A percentile compares a stretch with the other conserved stretches of the same genome.
Evolutionary conservation across 2,888 invertebrate species (phyloP).

Genomic region (Allacma fusca): DNA sequence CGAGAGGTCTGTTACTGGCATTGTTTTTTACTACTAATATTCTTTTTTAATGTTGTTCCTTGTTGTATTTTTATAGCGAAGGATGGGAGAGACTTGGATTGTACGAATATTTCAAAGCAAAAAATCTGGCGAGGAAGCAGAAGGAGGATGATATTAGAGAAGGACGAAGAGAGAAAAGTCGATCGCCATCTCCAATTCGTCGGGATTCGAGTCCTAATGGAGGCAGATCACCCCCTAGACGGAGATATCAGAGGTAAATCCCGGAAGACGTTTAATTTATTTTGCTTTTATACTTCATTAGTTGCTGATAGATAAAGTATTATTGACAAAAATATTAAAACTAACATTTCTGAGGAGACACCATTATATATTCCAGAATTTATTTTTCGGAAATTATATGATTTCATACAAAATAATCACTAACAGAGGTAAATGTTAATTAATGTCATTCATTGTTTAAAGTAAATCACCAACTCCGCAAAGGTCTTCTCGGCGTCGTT

Average conservation of each 20-base stretch:
- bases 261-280: too few species aligned
- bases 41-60: neutral
- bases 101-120: constrained; percentile 97
- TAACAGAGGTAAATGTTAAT: neutral
- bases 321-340: too few species aligned
- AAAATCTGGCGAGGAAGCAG: constrained; percentile 86
- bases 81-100: constrained; percentile 98
- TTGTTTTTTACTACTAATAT: neutral
- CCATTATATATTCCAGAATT: neutral
- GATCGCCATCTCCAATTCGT: constrained; percentile 82
- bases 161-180: constrained; percentile 74
- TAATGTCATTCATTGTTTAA: neutral
- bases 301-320: neutral
- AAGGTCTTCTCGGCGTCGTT: constrained; percentile 40
- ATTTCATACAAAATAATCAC: too few species aligned
- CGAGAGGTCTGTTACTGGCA: neutral
- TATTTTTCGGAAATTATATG: too few species aligned
- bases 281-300: neutral
- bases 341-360: too few species aligned
- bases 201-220: constrained; percentile 65
- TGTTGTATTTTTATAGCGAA: constrained; percentile 69
- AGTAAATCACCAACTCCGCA: constrained; percentile 46
- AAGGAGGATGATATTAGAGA: constrained; percentile 83
- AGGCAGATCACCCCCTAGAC: constrained; percentile 59
- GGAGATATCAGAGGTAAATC: constrained; percentile 61